Base-by-base conservation (phyloP, 2,113 vertebrate species). In the Phodopus roborovskii region DNA sequence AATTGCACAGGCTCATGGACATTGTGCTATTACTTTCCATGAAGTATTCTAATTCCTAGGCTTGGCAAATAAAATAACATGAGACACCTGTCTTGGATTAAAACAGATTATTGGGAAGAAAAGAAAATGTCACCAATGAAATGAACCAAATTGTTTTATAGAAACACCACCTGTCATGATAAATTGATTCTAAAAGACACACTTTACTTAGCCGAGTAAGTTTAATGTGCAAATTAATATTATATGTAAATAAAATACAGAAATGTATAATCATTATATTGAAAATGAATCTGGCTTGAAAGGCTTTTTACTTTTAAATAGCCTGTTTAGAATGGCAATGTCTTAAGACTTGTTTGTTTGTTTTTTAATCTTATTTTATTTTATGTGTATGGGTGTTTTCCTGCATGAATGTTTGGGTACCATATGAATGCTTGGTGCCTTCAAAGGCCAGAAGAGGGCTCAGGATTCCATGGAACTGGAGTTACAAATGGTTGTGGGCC, bases 1-100 rank as follows among this genome's bases (percentile, higher is more conserved):
- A 96, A 94, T 95, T 96, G 87, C 79, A 94, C 60, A 53, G 83
- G 84, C 8, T 94, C 73, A 39, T 36, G 28, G 77, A 82, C 82
- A 26, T 28, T 93, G 91, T 36, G n/a, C 75, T 82, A 92, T 50
- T 92, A 36, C n/a, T 48, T 96, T 71, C 58, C 70, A 77, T 16
- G 45, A 16, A 70, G 12, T 2, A 75, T 50, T 93, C 62, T 62
- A 97, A 94, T 45, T 84, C 90, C 60, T 87, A 85, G 74, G 62
- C 50, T 92, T 93, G 53, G 36, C 66, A 87, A 90, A 94, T 83
- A 79, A 86, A 33, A 64, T 73, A 92, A 86, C 70, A 88, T 42
- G 39, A 90, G 10, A 90, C 75, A 11, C 79, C 33, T 66, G 10
- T n/a, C 45, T 92, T 87, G 66, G 30, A 48, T 88, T 81, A 97